A percentile compares a stretch with the other conserved stretches of the same genome.
These are phyloP conservation scores for Zalophus californianus DNA, from an alignment of 2,797 vertebrate species.

Conservation along the genomic window DNA sequence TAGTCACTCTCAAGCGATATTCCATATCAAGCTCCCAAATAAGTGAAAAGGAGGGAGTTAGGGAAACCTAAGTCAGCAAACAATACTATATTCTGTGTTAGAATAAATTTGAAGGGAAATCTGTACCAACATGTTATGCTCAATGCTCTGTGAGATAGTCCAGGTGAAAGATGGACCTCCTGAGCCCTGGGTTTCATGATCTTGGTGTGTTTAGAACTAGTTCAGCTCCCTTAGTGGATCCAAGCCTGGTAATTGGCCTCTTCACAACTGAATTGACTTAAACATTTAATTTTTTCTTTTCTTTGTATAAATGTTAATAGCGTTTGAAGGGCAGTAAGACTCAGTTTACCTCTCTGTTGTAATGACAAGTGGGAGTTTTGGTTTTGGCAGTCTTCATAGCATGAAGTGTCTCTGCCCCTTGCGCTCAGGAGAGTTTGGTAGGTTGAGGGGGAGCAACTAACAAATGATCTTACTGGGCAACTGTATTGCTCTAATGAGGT, in stretches of 20 bases:
- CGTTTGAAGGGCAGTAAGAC: background rate
- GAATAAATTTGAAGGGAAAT: background rate
- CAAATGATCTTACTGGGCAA: background rate
- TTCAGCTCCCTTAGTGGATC: slow-evolving; percentile 7
- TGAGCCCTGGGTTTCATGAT: background rate
- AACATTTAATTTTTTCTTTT: slow-evolving; percentile 16
- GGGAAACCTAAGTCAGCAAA: background rate
- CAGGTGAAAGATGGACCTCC: background rate
- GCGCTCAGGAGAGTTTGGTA: background rate
- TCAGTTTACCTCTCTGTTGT: background rate
- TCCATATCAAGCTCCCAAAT: background rate
- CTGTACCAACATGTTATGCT: background rate
- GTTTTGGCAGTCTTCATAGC: background rate
- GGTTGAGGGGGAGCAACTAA: background rate
- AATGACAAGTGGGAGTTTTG: background rate
- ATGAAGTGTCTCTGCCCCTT: background rate
- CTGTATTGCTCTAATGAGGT: background rate
- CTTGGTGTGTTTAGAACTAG: background rate
- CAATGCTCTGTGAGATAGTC: background rate
- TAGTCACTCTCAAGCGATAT: background rate
- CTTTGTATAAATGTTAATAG: slow-evolving; percentile 1
- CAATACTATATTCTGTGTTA: background rate
- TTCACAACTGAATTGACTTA: background rate
- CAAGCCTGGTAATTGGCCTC: background rate
- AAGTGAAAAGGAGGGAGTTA: background rate